Evolutionary conservation across 2,797 vertebrate genomes (phyloP).

Genomic region (Pachyuromys duprasi): DNA sequence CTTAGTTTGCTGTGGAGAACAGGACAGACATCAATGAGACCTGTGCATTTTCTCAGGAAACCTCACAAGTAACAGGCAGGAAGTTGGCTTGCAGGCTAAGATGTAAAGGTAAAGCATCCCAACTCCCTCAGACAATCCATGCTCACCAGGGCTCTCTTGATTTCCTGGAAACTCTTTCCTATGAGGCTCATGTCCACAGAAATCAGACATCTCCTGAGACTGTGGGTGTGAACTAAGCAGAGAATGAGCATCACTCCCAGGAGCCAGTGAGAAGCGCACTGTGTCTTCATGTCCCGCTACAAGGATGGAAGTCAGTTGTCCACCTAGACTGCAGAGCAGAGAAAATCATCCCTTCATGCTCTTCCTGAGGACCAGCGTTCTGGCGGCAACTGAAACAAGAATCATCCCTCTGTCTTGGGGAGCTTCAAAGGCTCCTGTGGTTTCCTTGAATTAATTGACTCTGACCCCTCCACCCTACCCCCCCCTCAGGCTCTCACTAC

Average conservation of each 20-base stretch:
- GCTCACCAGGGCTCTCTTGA: constrained; percentile 85
- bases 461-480: background rate
- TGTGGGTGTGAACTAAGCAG: rapidly evolving
- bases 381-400: background rate
- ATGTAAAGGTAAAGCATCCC: background rate
- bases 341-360: background rate
- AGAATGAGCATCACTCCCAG: background rate
- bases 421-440: background rate
- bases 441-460: background rate
- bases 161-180: constrained; percentile 81
- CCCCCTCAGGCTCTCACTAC: background rate
- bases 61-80: background rate
- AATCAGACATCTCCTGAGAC: constrained; percentile 79
- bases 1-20: constrained; percentile 81
- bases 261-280: constrained; percentile 65
- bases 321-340: background rate
- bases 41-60: background rate
- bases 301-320: background rate
- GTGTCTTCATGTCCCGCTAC: constrained; percentile 76
- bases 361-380: background rate
- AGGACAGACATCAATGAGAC: background rate
- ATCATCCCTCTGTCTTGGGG: background rate
- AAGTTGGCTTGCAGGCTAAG: background rate
- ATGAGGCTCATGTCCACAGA: constrained; percentile 70
- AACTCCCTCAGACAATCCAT: background rate